Base-by-base conservation (phyloP, 2,888 invertebrate species). In the Artemia sinica region DNA sequence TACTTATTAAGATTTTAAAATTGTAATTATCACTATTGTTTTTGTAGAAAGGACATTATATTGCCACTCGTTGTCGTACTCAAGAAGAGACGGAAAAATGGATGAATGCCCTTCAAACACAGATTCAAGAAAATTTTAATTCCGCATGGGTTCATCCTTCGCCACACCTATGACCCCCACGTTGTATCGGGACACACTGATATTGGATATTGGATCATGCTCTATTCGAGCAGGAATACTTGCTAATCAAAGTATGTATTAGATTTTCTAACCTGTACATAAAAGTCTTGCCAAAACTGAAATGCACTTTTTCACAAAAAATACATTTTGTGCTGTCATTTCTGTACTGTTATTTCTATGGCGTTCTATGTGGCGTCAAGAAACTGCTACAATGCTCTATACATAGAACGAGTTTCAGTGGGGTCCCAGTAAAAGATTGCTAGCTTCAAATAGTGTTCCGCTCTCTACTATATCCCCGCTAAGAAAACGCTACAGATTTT, bases 181-280 rank as follows among this genome's bases (percentile, higher is more conserved):
- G 8, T 71, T 74, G 13, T 74, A 75, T 68, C 73, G 81, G 77
- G 79, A 80, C 72, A 78, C 82, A 8, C 72, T 82, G 5, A 76
- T 84, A 18, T 77, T 84, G 66, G 84, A 84, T 74, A 74, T 84
- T 58, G 84, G 84, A 12, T 81, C 81, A 68, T 78, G 79, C 72
- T 81, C 81, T 5, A 77, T 83, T 49, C 76, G 84, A 72, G 83
- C 82, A 12, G 83, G 84, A 13, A 76, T 82, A 58, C 76, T 81
- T 9, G 78, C 79, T 65, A 76, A 78, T 70, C 75, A 79, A 73
- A 78, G 81, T 81, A 77, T 75, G 76, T 75, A 50, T 50, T 13
- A 41, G 2, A 18, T 68, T 48, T 67, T 50, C 50, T 58, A 28
- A 50, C 50, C 67, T 51, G 28, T 3, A 41, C 41, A 41, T 41